Base-by-base conservation (phyloP, 2,888 invertebrate genomes). In the Eilema sororculum region DNA sequence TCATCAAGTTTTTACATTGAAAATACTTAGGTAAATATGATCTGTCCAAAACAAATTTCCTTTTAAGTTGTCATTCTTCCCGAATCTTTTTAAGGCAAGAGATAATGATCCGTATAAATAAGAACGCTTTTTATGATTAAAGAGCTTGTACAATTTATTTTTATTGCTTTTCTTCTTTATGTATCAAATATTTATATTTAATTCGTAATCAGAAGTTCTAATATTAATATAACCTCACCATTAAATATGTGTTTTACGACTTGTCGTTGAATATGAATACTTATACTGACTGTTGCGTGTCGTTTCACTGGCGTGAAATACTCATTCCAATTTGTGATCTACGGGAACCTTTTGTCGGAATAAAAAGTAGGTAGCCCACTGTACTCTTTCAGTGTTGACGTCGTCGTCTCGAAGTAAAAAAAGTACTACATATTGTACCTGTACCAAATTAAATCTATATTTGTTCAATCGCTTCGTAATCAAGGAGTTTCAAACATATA, bases 81-180 rank as follows among this genome's bases (percentile, higher is more conserved):
- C 33, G 61, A 33, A 33, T 13, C 59, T 22, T 61, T 61, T 33
- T 61, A 33, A 22, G 22, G 22, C 33, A 33, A 9, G n/a, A 52
- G 52, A 52, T n/a, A 52, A 52, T 52, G 52, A 52, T 52, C 52
- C n/a, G 52, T 52, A 52, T 52, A 52, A 52, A 52, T 52, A 52
- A 52, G 52, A 52, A 52, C 52, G 52, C 52, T 52, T 52, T n/a
- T 52, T n/a, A 52, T 52, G 52, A 61, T 61, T 61, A 33, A 61
- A 61, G n/a, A 13, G n/a, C 33, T 30, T 22, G 30, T n/a, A 12
- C 12, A 33, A 33, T 33, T 22, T 33, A 5, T 22, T 33, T 33
- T 61, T n/a, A 61, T 33, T n/a, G n/a, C n/a, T n/a, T n/a, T n/a
- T n/a, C n/a, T 22, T 33, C 61, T 33, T 22, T 61, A 4, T 61